phyloP scores from a whole-genome alignment of 2,888 invertebrate species.

The Hydraecia micacea region DNA sequence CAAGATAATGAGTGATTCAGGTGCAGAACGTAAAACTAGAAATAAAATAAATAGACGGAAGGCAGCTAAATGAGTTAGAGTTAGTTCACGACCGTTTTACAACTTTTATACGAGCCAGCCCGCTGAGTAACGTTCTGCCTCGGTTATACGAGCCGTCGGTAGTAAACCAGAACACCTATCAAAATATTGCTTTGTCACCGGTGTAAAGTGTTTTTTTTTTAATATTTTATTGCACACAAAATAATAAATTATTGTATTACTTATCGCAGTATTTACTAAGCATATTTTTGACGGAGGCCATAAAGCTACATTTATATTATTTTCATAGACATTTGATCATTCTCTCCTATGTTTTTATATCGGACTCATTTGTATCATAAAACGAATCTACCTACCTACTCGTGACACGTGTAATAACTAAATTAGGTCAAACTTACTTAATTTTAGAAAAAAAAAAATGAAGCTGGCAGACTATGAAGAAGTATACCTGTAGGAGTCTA shows the following conservation, averaged over 20 bases:
- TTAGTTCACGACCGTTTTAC: constrained; percentile 74
- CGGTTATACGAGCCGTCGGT: constrained; percentile 71
- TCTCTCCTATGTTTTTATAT: background rate
- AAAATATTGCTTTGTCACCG: constrained; percentile 73
- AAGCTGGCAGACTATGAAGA: background rate
- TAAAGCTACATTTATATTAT: constrained; percentile 35
- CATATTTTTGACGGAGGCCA: constrained; percentile 42
- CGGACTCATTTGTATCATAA: constrained; percentile 7
- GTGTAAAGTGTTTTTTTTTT: constrained; percentile 62
- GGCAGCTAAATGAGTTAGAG: constrained; percentile 66
- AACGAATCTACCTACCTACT: background rate
- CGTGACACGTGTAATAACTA: background rate
- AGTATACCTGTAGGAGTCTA: background rate
- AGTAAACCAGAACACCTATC: constrained; percentile 76
- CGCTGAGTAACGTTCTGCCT: constrained; percentile 65
- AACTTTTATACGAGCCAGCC: constrained; percentile 74
- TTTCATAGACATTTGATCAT: constrained; percentile 29
- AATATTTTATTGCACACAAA: constrained; percentile 65
- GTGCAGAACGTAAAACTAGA: constrained; percentile 59
- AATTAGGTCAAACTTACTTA: background rate
- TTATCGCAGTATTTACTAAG: constrained; percentile 39
- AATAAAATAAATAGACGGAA: constrained; percentile 71
- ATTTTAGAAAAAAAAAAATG: background rate
- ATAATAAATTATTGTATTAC: constrained; percentile 54
- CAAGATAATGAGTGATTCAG: constrained; percentile 33